Conservation (phyloP, 2,113 vertebrate genomes). For the Parus major region DNA sequence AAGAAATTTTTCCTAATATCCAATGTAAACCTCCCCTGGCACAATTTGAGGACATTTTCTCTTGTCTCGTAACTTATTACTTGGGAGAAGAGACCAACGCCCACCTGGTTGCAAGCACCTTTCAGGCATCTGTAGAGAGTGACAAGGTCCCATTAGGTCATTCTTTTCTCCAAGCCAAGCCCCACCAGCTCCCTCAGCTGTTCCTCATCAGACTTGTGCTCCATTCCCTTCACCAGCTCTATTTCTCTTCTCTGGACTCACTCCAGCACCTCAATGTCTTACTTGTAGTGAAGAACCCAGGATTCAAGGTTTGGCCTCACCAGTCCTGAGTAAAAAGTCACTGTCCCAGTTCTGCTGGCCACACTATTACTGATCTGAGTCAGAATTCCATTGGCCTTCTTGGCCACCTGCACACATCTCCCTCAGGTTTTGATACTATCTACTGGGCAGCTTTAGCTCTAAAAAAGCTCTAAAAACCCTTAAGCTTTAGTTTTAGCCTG, state of each 20-base stretch:
- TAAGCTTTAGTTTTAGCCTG: not conserved
- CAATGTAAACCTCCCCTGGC: not conserved
- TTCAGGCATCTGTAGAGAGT: not conserved
- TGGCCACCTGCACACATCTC: not conserved
- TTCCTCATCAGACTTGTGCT: not conserved
- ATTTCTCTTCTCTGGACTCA: not conserved
- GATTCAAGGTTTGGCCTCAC: not conserved
- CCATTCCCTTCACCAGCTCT: not conserved
- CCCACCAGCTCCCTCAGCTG: rapidly evolving
- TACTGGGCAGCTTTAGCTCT: too few relatives aligned
- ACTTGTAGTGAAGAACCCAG: not conserved
- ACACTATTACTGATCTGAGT: not conserved
- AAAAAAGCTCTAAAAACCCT: too few relatives aligned
- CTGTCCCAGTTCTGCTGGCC: not conserved
- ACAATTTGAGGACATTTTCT: not conserved
- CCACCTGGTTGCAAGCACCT: not conserved
- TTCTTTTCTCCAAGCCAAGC: not conserved
- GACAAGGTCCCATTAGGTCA: not conserved
- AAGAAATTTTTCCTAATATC: not conserved
- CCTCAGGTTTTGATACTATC: not conserved
- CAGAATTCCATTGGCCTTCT: not conserved
- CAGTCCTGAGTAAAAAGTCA: not conserved
- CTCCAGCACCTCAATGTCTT: not conserved
- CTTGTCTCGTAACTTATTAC: not conserved
- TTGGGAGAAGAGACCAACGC: not conserved